Evolutionary conservation across 2,888 invertebrate genomes (phyloP).

Genomic region (Diarsia brunnea): DNA sequence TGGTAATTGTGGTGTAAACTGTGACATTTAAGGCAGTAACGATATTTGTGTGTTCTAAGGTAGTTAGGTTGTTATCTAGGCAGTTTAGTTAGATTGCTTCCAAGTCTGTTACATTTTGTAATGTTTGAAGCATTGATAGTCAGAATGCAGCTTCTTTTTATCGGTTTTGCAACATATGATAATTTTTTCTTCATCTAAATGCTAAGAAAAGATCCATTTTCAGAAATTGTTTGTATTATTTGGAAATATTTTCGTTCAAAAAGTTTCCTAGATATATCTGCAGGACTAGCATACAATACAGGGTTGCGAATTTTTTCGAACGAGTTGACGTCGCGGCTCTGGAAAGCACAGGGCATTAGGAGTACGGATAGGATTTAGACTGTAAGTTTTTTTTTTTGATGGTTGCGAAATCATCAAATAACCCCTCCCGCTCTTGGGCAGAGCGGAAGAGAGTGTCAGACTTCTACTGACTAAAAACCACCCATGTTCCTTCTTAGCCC

Average conservation of each 20-base stretch:
- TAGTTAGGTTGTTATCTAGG: background rate
- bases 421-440: too few relatives aligned
- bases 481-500: too few relatives aligned
- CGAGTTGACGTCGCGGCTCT: too few relatives aligned
- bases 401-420: too few relatives aligned
- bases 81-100: background rate
- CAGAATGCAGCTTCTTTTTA: background rate
- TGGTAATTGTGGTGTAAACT: constrained; percentile 68
- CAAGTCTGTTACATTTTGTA: constrained; percentile 14
- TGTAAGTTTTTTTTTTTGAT: too few relatives aligned
- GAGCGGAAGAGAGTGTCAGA: too few relatives aligned
- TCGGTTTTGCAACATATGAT: background rate
- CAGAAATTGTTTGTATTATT: too few relatives aligned
- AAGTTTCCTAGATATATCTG: background rate
- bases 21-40: constrained; percentile 12
- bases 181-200: background rate
- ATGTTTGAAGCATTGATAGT: background rate
- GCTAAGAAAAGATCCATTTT: background rate
- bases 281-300: too few relatives aligned
- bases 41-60: constrained; percentile 6
- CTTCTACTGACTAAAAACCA: too few relatives aligned
- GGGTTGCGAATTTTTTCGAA: too few relatives aligned
- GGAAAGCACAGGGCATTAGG: too few relatives aligned
- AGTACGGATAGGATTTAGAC: too few relatives aligned
- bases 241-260: background rate